Evolutionary conservation across 2,888 invertebrate genomes (phyloP).

Genomic region (Dexiosoma caninum): DNA sequence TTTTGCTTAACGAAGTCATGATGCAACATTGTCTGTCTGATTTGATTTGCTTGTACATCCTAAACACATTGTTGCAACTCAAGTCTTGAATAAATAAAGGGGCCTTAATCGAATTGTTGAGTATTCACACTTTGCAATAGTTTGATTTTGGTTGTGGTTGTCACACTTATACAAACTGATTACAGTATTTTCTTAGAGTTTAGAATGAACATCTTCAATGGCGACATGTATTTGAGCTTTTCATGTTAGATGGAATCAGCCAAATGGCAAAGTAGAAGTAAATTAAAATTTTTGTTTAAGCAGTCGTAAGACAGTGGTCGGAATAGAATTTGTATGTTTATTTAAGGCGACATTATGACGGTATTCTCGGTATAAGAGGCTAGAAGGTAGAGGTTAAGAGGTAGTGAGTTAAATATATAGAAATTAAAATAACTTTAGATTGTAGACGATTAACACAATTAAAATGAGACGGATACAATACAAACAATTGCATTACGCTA

Average conservation of each 20-base stretch:
- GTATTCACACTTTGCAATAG: constrained; percentile 27
- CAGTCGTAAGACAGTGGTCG: no score
- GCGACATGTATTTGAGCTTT: constrained; percentile 1
- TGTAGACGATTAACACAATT: no score
- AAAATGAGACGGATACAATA: no score
- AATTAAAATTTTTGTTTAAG: neutral
- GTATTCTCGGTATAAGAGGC: no score
- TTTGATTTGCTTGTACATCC: neutral
- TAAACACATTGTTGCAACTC: constrained; percentile 33
- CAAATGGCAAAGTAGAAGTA: neutral
- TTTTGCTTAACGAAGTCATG: constrained; percentile 39
- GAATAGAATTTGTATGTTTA: no score
- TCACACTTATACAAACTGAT: constrained; percentile 2
- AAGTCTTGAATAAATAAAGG: constrained; percentile 55
- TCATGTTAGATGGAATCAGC: neutral
- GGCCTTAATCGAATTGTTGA: constrained; percentile 55
- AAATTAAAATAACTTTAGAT: no score
- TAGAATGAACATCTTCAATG: constrained; percentile 32
- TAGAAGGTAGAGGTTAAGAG: no score
- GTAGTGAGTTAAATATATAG: no score
- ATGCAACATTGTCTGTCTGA: constrained; percentile 22
- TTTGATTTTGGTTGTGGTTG: constrained; percentile 32
- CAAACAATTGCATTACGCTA: no score
- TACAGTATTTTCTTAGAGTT: constrained; percentile 28
- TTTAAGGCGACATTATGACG: no score